A percentile compares a stretch with the other conserved stretches of the same genome.
phyloP scores from a whole-genome alignment of 2,888 invertebrate species.

The Operophtera brumata region DNA sequence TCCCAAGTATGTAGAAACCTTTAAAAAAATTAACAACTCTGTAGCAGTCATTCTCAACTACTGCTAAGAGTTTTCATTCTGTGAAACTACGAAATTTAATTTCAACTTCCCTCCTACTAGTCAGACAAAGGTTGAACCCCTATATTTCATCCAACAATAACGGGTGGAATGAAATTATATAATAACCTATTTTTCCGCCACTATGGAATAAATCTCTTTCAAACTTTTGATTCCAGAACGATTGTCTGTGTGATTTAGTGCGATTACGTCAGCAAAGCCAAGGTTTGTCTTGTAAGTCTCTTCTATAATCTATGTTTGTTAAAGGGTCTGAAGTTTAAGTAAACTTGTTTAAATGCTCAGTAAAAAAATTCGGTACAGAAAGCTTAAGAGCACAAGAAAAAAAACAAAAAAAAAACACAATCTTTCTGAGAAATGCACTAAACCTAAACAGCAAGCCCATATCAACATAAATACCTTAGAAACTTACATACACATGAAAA shows the following conservation, averaged over 20 bases:
- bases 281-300: slow-evolving; percentile 2
- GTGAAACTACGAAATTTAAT: slow-evolving; percentile 28
- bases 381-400: no score
- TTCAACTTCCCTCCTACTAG: slow-evolving; percentile 30
- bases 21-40: neutral
- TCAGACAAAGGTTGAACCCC: slow-evolving; percentile 29
- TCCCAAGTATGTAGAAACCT: neutral
- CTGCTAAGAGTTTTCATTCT: slow-evolving; percentile 17
- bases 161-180: slow-evolving; percentile 31
- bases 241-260: slow-evolving; percentile 33
- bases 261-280: slow-evolving; percentile 24
- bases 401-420: no score
- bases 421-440: no score
- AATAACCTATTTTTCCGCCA: slow-evolving; percentile 29
- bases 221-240: slow-evolving; percentile 34
- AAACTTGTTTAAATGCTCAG: no score
- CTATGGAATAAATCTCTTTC: slow-evolving; percentile 34
- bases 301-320: slow-evolving; percentile 12
- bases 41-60: neutral
- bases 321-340: neutral
- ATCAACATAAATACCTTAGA: no score
- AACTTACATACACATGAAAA: no score
- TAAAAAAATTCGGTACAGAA: no score
- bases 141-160: slow-evolving; percentile 33
- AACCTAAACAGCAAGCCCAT: no score